Evolutionary conservation across 2,797 vertebrate species (phyloP), one percentile per base, ranked within the genome.

Genomic region (Gila robusta): DNA sequence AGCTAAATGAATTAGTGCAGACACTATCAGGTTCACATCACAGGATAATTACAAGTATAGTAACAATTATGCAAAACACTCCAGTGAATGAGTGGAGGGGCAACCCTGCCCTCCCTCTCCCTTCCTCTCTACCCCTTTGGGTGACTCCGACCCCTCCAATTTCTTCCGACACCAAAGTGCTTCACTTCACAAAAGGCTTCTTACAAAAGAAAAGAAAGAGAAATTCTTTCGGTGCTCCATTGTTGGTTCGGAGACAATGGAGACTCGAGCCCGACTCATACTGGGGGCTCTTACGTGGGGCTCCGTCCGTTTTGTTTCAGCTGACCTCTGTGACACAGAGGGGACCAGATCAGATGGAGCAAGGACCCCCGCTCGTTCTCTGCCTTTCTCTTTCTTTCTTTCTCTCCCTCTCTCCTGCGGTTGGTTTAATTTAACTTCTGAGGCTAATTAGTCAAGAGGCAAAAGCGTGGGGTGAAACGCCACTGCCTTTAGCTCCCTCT

Each of bases 371-470:
- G 47, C 81, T 86, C 59, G 71, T 79, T 89, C 79, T 74, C 71
- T 83, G 86, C 83, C 87, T 81, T 72, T 85, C 84, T 85, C 70
- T 82, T 82, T 84, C 86, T 82, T 76, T 59, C 72, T 85, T 69
- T 79, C 62, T 73, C 39, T 83, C 73, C 56, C 28, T 79, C 82
- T 86, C 86, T 88, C 89, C 92, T 72, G 93, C 86, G 93, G 92
- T 91, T 92, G 91, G 92, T 95, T 96, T 96, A 94, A 94, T 95
- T 96, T 96, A 96, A 96, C 94, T 96, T 96, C 93, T 94, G 93
- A 91, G 92, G 93, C 94, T 97, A 96, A 97, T 96, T 96, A 96
- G 95, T 92, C 93, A 90, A 90, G 94, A 94, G 94, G 95, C 93
- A 90, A 89, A 93, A 89, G 88, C 72, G 86, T 86, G 73, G 89